phyloP scores from a whole-genome alignment of 2,113 vertebrate species.

The Megaceryle torquata region DNA sequence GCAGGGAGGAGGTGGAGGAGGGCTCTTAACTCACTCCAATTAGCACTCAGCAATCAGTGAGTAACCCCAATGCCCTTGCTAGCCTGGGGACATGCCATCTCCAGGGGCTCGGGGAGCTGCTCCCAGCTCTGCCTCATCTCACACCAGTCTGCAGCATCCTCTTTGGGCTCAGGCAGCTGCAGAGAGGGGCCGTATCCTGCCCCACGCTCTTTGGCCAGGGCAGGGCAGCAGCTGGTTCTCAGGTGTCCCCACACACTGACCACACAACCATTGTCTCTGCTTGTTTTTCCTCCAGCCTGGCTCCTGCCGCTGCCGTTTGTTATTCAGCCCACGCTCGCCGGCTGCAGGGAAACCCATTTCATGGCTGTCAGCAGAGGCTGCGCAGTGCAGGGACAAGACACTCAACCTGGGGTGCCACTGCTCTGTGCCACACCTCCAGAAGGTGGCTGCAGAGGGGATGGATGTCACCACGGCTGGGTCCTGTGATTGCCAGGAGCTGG shows the following conservation, averaged over 20 bases:
- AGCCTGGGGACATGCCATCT: background rate
- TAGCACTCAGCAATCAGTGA: conserved; percentile 20
- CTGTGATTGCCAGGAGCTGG: background rate
- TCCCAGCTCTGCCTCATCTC: background rate
- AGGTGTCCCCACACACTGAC: background rate
- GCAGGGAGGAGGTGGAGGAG: background rate
- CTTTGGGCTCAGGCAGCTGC: background rate
- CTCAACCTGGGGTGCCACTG: accelerated
- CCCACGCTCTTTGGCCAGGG: background rate
- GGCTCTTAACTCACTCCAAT: conserved; percentile 36
- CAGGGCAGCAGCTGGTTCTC: background rate
- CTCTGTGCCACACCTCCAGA: accelerated
- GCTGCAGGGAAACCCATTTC: conserved; percentile 6
- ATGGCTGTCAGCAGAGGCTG: background rate
- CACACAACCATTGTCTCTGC: background rate
- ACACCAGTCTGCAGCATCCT: background rate
- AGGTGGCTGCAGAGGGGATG: background rate
- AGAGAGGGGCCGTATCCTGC: background rate
- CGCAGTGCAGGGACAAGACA: background rate
- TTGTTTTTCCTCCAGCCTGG: background rate
- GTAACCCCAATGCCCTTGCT: background rate
- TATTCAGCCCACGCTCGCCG: background rate
- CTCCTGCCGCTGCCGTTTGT: background rate
- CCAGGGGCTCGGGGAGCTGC: background rate
- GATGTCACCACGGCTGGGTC: accelerated